Percentiles rank a stretch among this genome's conserved stretches.
Conservation (phyloP, 2,888 invertebrate species). For the Synanthedon myopaeformis region DNA sequence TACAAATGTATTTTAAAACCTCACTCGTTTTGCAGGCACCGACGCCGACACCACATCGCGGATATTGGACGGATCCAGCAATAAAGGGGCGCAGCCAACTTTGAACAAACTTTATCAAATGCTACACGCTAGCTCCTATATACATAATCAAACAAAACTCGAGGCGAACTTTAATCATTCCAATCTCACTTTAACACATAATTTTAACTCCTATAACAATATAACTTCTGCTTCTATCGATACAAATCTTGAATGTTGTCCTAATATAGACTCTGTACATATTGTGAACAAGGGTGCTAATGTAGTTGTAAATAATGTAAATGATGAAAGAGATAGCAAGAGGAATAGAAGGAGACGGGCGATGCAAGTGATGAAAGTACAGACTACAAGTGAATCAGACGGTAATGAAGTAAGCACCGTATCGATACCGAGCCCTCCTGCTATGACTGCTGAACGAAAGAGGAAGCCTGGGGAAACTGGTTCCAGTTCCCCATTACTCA, state of each 20-base stretch:
- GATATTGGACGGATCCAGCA: conserved; percentile 28
- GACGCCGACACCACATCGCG: conserved; percentile 43
- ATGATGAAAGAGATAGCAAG: conserved; percentile 17
- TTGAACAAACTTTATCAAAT: conserved; percentile 58
- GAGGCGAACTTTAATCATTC: conserved; percentile 32
- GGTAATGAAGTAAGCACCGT: conserved; percentile 21
- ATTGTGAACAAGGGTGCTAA: conserved; percentile 25
- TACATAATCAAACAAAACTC: conserved; percentile 34
- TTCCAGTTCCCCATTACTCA: conserved; percentile 54
- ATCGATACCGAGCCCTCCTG: conserved; percentile 21
- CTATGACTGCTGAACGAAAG: conserved; percentile 31
- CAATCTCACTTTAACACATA: conserved; percentile 26
- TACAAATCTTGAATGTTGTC: conserved; percentile 24
- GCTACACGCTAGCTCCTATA: conserved; percentile 34
- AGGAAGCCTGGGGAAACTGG: conserved; percentile 52
- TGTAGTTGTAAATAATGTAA: conserved; percentile 17
- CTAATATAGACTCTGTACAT: conserved; percentile 9
- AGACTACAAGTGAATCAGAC: conserved; percentile 14
- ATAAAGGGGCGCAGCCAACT: conserved; percentile 33
- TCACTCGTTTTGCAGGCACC: conserved; percentile 32
- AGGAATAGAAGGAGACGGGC: conserved; percentile 38
- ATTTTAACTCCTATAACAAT: conserved; percentile 27
- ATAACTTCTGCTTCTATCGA: conserved; percentile 16
- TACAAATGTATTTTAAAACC: background rate
- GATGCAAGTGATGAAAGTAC: conserved; percentile 30